Evolutionary conservation across 2,797 vertebrate species (phyloP).

Genomic region (Synanceia verrucosa): DNA sequence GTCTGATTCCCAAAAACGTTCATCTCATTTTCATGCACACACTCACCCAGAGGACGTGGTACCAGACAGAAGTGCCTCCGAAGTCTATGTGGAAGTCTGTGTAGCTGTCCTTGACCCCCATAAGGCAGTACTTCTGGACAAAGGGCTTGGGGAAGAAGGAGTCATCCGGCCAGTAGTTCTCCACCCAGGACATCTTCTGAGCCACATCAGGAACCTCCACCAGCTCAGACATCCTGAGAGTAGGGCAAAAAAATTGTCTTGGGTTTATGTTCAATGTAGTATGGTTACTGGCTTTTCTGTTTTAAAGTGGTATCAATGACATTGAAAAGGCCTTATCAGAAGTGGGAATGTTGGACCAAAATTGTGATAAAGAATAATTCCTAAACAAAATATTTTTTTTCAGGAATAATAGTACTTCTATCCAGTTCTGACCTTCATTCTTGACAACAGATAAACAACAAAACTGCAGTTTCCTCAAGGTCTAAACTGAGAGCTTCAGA

Average conservation of each 20-base stretch:
- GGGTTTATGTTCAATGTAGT: not conserved
- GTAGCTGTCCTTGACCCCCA: constrained; percentile 98
- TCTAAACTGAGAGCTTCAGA: no score
- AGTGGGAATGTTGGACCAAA: no score
- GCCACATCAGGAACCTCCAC: constrained; percentile 97
- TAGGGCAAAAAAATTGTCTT: not conserved
- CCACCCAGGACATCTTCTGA: constrained; percentile 98
- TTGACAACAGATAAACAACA: no score
- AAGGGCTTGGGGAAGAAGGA: constrained; percentile 99
- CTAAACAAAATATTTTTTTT: no score
- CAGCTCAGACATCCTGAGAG: constrained; percentile 92
- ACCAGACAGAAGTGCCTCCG: constrained; percentile 99
- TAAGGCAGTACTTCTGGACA: constrained; percentile 99
- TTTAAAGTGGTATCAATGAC: no score
- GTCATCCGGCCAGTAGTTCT: constrained; percentile 99
- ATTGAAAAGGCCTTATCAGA: no score
- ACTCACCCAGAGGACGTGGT: constrained; percentile 98
- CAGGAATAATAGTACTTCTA: no score
- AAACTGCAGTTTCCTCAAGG: no score
- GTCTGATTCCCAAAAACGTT: not conserved
- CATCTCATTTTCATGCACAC: not conserved
- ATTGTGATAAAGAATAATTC: no score
- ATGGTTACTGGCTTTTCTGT: no score
- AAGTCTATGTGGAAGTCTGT: constrained; percentile 99
- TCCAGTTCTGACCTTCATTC: no score